Evolutionary conservation across 2,797 vertebrate genomes (phyloP), one percentile per base, ranked within the genome.

Genomic region (Danio aesculapii): DNA sequence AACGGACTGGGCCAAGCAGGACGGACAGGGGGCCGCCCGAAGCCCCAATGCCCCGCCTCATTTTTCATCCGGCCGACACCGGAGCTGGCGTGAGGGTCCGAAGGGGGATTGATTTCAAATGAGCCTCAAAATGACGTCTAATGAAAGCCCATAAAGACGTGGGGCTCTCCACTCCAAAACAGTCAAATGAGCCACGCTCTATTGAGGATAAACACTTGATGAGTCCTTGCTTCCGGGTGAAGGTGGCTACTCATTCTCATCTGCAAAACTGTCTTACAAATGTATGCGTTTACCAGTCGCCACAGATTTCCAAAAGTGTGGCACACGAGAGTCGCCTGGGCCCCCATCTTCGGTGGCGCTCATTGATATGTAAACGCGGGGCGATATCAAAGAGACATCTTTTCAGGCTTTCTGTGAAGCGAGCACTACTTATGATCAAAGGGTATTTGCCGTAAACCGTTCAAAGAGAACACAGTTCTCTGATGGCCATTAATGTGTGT

Each of bases 61-160:
- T 94, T 94, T 95, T 94, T 95, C 93, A 95, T 94, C 91, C 90
- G 92, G 92, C 94, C 93, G 94, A 96, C 94, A 95, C 90, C 85
- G 90, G 73, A 89, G 91, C 92, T 83, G 90, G 87, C 90, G 84
- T 79, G 86, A 90, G 86, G 85, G 92, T 92, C 90, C 61, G 91
- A 93, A 92, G 44, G 71, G 92, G 92, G 90, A 92, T 93, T 92
- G 88, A 92, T 94, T 95, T 94, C 79, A 92, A 83, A 91, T 92
- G 92, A 91, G 88, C 84, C 87, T 85, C 86, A 90, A 92, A 94
- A 90, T 90, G 92, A 89, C 81, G 84, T 88, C 85, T 91, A 92
- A 89, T 91, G 88, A 93, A 93, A 94, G 91, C 72, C 87, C 83
- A 86, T 86, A 86, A 86, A 89, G 86, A 87, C 69, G 55, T 82